phyloP scores from a whole-genome alignment of 2,113 vertebrate genomes.

The Hippocampus abdominalis region DNA sequence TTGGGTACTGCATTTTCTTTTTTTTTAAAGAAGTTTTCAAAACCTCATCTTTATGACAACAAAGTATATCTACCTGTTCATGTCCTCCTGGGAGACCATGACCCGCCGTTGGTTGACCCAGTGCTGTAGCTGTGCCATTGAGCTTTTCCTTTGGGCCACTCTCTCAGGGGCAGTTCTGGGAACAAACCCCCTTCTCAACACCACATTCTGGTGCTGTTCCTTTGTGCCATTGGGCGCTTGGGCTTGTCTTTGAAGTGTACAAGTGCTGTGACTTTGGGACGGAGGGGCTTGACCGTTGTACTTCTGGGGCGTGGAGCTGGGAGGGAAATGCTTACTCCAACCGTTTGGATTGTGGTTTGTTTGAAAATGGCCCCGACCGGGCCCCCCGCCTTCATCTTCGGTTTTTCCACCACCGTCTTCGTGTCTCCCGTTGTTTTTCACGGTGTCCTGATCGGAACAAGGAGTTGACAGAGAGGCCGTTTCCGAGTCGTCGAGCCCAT shows the following conservation, averaged over 20 bases:
- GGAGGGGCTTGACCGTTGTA: conserved; percentile 17
- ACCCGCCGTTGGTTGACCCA: conserved; percentile 90
- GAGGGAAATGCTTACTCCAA: conserved; percentile 67
- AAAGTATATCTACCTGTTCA: conserved; percentile 77
- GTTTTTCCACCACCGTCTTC: conserved; percentile 15
- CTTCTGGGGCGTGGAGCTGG: conserved; percentile 49
- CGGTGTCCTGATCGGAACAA: conserved; percentile 15
- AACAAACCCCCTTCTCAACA: conserved; percentile 72
- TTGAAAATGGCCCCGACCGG: conserved; percentile 10
- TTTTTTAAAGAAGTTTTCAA: neutral
- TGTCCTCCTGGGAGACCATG: conserved; percentile 74
- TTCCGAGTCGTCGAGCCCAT: conserved; percentile 38
- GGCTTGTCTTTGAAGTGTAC: conserved; percentile 48
- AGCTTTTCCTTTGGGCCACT: conserved; percentile 90
- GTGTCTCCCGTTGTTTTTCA: conserved; percentile 22
- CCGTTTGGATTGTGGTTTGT: conserved; percentile 77
- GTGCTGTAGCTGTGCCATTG: conserved; percentile 92
- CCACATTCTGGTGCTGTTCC: conserved; percentile 65
- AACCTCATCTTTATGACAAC: neutral
- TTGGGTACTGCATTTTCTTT: too few relatives aligned
- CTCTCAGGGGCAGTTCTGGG: conserved; percentile 81
- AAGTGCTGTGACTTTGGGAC: conserved; percentile 28
- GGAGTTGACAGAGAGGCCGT: conserved; percentile 29
- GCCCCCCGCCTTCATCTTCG: conserved; percentile 24
- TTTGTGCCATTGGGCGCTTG: conserved; percentile 22